Conservation (phyloP, 1,140 invertebrate species). For the Glossosoma conforme region DNA sequence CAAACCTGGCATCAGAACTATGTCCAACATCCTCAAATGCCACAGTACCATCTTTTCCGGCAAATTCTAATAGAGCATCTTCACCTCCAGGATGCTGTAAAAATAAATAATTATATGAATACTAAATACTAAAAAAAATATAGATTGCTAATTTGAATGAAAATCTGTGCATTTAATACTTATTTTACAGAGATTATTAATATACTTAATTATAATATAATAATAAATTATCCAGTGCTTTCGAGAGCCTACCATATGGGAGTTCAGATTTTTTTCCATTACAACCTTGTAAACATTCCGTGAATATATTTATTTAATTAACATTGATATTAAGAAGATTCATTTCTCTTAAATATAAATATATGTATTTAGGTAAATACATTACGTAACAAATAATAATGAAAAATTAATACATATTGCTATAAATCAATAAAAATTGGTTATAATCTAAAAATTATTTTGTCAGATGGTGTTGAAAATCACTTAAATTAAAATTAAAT, state of each 20-base stretch:
- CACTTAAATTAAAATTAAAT: background rate
- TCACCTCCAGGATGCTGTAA: conserved; percentile 79
- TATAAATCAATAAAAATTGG: background rate
- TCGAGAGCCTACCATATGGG: too few relatives aligned
- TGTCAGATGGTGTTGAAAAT: background rate
- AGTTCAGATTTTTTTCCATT: background rate
- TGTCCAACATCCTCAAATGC: conserved; percentile 86
- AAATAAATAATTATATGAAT: conserved; percentile 6
- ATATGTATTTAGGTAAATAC: too few relatives aligned
- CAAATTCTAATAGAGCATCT: conserved; percentile 71
- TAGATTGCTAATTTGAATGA: background rate
- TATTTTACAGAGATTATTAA: background rate
- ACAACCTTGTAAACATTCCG: background rate
- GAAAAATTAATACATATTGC: too few relatives aligned
- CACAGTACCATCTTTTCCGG: conserved; percentile 70
- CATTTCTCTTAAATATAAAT: too few relatives aligned
- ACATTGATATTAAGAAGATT: too few relatives aligned
- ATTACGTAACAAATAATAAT: too few relatives aligned
- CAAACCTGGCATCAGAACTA: conserved; percentile 69
- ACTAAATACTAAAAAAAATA: too few relatives aligned
- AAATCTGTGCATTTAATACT: background rate
- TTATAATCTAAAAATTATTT: background rate
- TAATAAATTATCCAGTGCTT: background rate
- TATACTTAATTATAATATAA: background rate
- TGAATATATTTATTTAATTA: too few relatives aligned